These are phyloP conservation scores for Dermolepida albohirtum DNA, from an alignment of 2,888 invertebrate species.

Conservation along the genomic window DNA sequence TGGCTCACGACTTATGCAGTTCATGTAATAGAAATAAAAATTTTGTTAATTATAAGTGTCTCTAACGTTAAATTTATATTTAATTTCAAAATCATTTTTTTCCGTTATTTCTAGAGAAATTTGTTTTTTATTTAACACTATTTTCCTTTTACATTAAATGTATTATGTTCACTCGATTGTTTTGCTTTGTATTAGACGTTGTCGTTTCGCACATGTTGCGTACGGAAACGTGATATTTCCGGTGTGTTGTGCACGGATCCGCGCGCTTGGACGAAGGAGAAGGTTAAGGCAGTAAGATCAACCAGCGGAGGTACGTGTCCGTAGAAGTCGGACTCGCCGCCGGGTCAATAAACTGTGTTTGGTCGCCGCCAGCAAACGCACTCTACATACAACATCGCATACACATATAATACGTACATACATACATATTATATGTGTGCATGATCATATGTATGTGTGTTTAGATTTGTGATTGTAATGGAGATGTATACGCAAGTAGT, in stretches of 20 bases:
- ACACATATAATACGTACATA: slow-evolving; percentile 14
- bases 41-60: too few species aligned
- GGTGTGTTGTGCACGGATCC: slow-evolving; percentile 30
- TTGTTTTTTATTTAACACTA: not conserved
- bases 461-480: slow-evolving; percentile 19
- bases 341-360: slow-evolving; percentile 45
- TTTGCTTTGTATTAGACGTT: slow-evolving; percentile 15
- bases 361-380: slow-evolving; percentile 43
- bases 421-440: not conserved
- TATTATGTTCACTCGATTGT: slow-evolving; percentile 9
- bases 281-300: slow-evolving; percentile 33
- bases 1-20: too few species aligned
- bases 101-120: not conserved
- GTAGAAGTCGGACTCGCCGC: slow-evolving; percentile 36
- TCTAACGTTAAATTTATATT: too few species aligned
- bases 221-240: slow-evolving; percentile 38
- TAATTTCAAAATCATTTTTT: too few species aligned
- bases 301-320: slow-evolving; percentile 25
- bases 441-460: slow-evolving; percentile 3
- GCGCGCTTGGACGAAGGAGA: slow-evolving; percentile 27
- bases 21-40: too few species aligned
- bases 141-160: slow-evolving; percentile 8
- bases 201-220: slow-evolving; percentile 35
- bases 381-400: slow-evolving; percentile 37
- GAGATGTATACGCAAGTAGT: slow-evolving; percentile 23